Conservation (phyloP, 2,888 invertebrate species). For the Sympetrum striolatum region DNA sequence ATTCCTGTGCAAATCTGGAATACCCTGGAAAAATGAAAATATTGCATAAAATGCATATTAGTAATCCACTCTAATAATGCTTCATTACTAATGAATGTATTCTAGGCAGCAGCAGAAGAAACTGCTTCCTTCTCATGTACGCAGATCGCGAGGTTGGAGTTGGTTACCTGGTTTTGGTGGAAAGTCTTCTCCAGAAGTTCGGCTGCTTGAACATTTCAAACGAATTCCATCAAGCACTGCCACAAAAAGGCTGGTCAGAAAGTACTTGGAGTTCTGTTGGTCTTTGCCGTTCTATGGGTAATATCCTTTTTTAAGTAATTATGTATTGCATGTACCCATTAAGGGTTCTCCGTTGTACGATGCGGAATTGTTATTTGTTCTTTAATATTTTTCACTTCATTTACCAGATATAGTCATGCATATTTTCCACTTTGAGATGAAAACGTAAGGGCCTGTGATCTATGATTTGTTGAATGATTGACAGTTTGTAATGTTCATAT, state of each 20-base stretch:
- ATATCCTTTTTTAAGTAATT: constrained; percentile 49
- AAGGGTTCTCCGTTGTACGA: neutral
- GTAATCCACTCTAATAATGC: no score
- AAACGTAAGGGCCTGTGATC: no score
- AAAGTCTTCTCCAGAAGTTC: constrained; percentile 85
- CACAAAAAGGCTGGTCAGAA: constrained; percentile 81
- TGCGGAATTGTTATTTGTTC: neutral
- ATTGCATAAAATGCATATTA: no score
- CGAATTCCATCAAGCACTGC: constrained; percentile 82
- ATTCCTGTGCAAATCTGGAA: no score
- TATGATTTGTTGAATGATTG: no score
- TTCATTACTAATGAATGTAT: neutral
- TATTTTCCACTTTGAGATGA: no score
- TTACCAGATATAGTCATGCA: neutral
- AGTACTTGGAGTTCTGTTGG: constrained; percentile 91
- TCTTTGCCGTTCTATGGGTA: constrained; percentile 90
- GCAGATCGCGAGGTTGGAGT: constrained; percentile 72
- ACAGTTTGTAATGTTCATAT: no score
- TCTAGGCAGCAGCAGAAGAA: constrained; percentile 75
- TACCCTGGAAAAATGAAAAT: no score
- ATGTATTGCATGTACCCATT: no score
- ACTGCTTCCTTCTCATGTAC: constrained; percentile 80
- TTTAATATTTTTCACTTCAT: neutral
- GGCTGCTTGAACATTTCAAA: constrained; percentile 85
- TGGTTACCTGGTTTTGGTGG: constrained; percentile 71